Evolutionary conservation across 2,888 invertebrate genomes (phyloP), one percentile per base, ranked within the genome.

Genomic region (Himalopsyche japonica): DNA sequence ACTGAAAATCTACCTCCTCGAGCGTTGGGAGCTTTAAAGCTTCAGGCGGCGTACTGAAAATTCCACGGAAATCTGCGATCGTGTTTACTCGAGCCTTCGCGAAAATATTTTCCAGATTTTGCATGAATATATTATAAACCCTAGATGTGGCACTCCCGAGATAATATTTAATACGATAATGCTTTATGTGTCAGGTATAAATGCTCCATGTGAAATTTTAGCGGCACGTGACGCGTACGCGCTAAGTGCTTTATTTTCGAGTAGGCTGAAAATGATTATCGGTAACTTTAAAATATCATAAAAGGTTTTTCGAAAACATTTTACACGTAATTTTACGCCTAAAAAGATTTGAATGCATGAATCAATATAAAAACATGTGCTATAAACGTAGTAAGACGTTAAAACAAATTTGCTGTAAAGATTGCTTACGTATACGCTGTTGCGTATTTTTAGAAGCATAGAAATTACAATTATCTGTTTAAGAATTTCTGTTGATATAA

Each of bases 41-140:
- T 47, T 81, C 47, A 47, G 43, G 81, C 30, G 76, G 70, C 70
- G 57, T 57, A n/a, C 57, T 57, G 57, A 57, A 57, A 49, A 80
- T 27, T n/a, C 70, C 64, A n/a, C 30, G 84, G 82, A 84, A 84
- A 84, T 82, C 82, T 82, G 47, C 78, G 81, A 82, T 82, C 82
- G 80, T 82, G 79, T 82, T 81, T 64, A 27, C 48, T 48, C 77
- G 43, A 43, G 80, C 83, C 34, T 47, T 76, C 76, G 70, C 48
- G 70, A 49, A 80, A 49, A 79, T 84, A 81, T 82, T 79, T 70
- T 24, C 20, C 79, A 81, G 81, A 82, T 84, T 70, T 79, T 48
- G 79, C 70, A 79, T 84, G 84, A 84, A 84, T 84, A 84, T 76
- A 82, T 84, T 84, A 84, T 64, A 78, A 79, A 57, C 27, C 30